phyloP scores from a whole-genome alignment of 1,140 invertebrate genomes.

The Hypsibius dujardini region DNA sequence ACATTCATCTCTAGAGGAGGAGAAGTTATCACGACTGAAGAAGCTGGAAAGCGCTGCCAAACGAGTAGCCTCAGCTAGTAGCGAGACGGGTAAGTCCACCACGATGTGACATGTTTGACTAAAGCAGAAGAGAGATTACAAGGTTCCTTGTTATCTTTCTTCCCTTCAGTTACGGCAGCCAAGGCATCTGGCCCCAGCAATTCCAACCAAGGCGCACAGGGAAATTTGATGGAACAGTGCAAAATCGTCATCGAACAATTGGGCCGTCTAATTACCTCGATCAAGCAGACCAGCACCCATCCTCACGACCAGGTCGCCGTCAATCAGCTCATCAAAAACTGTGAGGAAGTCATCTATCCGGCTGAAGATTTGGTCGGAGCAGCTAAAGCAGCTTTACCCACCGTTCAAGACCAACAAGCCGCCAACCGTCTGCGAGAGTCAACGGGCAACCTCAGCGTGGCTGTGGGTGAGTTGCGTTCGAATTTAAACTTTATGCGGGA shows the following conservation, averaged over 20 bases:
- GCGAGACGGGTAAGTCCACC: slow-evolving; percentile 55
- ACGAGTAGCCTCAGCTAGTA: slow-evolving; percentile 66
- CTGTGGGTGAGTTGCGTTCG: background rate
- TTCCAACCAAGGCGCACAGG: slow-evolving; percentile 46
- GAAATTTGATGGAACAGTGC: slow-evolving; percentile 57
- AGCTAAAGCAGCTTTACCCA: slow-evolving; percentile 61
- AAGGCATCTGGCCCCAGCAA: slow-evolving; percentile 49
- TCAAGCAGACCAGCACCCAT: slow-evolving; percentile 51
- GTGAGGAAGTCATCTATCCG: slow-evolving; percentile 62
- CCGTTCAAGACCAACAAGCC: slow-evolving; percentile 58
- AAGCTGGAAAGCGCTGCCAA: slow-evolving; percentile 48
- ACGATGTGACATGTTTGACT: slow-evolving; percentile 21
- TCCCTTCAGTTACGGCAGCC: slow-evolving; percentile 41
- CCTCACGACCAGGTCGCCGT: slow-evolving; percentile 56
- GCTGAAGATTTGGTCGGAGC: slow-evolving; percentile 43
- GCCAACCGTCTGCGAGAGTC: slow-evolving; percentile 34
- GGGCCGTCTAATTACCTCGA: slow-evolving; percentile 58
- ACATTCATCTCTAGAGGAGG: slow-evolving; percentile 54
- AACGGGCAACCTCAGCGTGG: background rate
- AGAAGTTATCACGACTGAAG: slow-evolving; percentile 6
- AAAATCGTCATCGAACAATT: slow-evolving; percentile 56
- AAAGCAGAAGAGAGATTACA: slow-evolving; percentile 24
- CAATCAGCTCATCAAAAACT: slow-evolving; percentile 62
- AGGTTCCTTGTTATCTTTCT: no score
- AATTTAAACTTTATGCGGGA: background rate